These are phyloP conservation scores for Sthenelais limicola DNA, from an alignment of 2,888 invertebrate species.

Conservation along the genomic window DNA sequence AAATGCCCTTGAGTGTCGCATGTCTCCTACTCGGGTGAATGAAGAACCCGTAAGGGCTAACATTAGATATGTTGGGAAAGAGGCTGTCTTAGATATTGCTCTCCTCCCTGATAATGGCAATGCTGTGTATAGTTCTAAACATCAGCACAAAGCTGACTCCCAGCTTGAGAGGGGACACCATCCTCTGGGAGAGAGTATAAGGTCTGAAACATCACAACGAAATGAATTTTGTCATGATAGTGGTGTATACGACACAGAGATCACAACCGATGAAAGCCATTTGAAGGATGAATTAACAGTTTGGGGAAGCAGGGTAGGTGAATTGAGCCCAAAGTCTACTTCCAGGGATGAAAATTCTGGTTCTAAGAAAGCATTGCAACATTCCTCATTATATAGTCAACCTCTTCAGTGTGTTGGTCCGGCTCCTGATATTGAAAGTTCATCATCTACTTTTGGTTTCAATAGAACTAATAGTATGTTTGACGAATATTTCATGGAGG, in stretches of 20 bases:
- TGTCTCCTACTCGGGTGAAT: slow-evolving; percentile 53
- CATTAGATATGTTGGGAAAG: slow-evolving; percentile 52
- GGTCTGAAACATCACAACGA: not conserved
- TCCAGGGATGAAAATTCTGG: no score
- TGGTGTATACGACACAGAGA: slow-evolving; percentile 20
- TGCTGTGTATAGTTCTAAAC: not conserved
- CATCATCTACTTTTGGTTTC: no score
- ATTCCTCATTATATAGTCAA: no score
- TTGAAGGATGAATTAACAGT: not conserved
- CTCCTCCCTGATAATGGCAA: not conserved
- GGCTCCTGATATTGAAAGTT: no score
- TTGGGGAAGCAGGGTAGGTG: no score
- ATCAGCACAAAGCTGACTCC: not conserved
- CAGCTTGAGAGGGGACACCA: not conserved
- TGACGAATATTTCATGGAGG: slow-evolving; percentile 49
- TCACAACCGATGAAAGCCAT: not conserved
- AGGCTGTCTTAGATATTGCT: not conserved
- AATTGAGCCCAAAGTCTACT: no score
- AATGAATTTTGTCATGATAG: slow-evolving; percentile 22
- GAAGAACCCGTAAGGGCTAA: slow-evolving; percentile 56
- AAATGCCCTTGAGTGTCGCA: slow-evolving; percentile 52
- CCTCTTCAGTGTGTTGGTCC: no score
- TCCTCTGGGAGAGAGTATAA: not conserved
- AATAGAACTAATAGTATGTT: slow-evolving; percentile 48
- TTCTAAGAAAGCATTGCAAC: no score